phyloP scores from a whole-genome alignment of 2,888 invertebrate species.

The Epistrophella euchroma region DNA sequence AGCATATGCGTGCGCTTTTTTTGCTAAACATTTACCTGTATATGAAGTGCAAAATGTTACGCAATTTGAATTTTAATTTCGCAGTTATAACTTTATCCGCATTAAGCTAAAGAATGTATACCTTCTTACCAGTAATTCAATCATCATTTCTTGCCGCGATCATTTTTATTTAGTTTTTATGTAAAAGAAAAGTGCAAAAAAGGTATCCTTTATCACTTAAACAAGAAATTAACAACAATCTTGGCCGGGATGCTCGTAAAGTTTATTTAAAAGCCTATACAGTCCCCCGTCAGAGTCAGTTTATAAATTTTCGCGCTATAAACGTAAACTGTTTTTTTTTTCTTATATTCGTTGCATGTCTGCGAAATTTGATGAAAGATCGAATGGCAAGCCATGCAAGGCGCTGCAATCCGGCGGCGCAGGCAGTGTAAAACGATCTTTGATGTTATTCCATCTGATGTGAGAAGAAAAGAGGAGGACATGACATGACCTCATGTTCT shows the following conservation, averaged over 20 bases:
- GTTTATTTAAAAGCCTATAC: constrained; percentile 48
- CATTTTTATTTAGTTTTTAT: not conserved
- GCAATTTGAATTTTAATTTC: too few species aligned
- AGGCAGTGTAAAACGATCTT: constrained; percentile 39
- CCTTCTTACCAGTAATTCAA: not conserved
- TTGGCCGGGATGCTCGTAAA: constrained; percentile 65
- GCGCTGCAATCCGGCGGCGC: not conserved
- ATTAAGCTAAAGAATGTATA: not conserved
- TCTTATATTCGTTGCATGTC: constrained; percentile 34
- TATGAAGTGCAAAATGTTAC: too few species aligned
- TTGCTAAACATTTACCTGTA: too few species aligned
- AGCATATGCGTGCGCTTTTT: too few species aligned
- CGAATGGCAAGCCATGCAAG: constrained; percentile 36
- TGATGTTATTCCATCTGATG: constrained; percentile 42
- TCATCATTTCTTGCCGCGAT: not conserved
- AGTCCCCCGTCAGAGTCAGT: constrained; percentile 29
- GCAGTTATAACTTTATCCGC: constrained; percentile 1
- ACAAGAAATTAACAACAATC: constrained; percentile 74
- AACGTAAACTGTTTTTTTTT: constrained; percentile 5
- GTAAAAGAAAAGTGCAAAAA: not conserved
- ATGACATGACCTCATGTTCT: constrained; percentile 56
- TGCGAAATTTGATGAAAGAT: constrained; percentile 69
- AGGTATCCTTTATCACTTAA: constrained; percentile 67
- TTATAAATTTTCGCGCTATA: constrained; percentile 65
- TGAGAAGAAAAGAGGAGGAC: constrained; percentile 34